Evolutionary conservation across 2,888 invertebrate genomes (phyloP), one percentile per base, ranked within the genome.

Genomic region (Clunio marinus): DNA sequence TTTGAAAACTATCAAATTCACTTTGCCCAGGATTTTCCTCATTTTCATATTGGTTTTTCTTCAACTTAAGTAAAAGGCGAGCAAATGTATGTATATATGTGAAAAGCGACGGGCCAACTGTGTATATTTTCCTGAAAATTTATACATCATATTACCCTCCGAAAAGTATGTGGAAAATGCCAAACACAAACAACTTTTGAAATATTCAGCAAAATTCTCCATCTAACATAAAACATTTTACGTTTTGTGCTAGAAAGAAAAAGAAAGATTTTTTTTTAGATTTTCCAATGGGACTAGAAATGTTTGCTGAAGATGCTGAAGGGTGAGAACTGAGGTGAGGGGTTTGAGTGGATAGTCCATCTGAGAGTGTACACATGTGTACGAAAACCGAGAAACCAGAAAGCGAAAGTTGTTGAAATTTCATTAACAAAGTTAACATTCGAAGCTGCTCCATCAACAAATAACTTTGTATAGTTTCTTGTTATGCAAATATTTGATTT

Each of bases 151-250:
- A 10, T 4, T 10, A 32, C 4, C 32, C 4, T 10, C 4, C 25
- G 57, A 20, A 57, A 57, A 57, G 27, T 25, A 57, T 57, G 57
- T 57, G 25, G 57, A 57, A 27, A 57, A 57, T 57, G 57, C 27
- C 57, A 57, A 57, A 57, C 27, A 57, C 27, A 24, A 57, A 57
- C 57, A 51, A 20, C 51, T 51, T 51, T 7, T 57, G 25, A 57
- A 57, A 57, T 57, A 57, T 57, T 57, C 57, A 57, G 27, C 57
- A 57, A 15, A 57, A 57, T 57, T 57, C 25, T 57, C 57, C 25
- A 8, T 27, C 27, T 20, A 27, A 27, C 57, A 57, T 51, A 51
- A 51, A 51, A 51, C 51, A 57, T 57, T 57, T 57, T 57, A 27
- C 57, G 24, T 27, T 57, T 41, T 41, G 24, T 57, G 2, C 27